phyloP scores from a whole-genome alignment of 2,797 vertebrate genomes.

The Mionectes olivaceus region DNA sequence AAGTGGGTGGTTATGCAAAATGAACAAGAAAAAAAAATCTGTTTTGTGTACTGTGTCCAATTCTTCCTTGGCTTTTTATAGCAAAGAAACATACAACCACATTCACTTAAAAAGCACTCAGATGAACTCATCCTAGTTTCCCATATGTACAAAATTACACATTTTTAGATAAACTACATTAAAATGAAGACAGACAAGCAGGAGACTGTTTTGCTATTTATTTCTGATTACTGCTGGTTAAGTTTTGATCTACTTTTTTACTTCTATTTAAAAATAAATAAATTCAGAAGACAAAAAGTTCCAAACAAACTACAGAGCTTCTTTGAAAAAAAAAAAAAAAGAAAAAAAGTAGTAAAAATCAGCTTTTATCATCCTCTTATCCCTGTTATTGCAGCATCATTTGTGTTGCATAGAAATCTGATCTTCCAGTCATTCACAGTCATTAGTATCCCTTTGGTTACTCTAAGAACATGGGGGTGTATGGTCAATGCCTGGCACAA shows the following conservation, averaged over 20 bases:
- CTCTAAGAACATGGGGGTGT: not conserved
- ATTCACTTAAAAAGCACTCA: constrained; percentile 1
- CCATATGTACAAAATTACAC: not conserved
- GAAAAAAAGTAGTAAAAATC: not conserved
- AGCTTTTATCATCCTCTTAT: not conserved
- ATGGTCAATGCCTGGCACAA: not conserved
- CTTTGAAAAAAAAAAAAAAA: not conserved
- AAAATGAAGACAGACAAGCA: constrained; percentile 19
- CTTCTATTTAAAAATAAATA: not conserved
- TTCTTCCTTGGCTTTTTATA: constrained; percentile 46
- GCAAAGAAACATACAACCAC: not conserved
- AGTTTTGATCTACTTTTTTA: not conserved
- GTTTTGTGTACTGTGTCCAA: not conserved
- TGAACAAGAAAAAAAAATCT: not conserved
- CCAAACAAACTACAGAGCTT: not conserved
- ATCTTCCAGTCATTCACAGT: not conserved
- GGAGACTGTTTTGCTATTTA: not conserved
- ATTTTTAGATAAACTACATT: constrained; percentile 10
- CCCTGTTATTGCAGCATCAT: not conserved
- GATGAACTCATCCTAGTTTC: not conserved
- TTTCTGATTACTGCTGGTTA: not conserved
- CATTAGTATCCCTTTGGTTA: not conserved
- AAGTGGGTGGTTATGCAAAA: constrained; percentile 18
- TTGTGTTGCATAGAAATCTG: not conserved
- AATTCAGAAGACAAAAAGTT: not conserved